phyloP scores from a whole-genome alignment of 2,888 invertebrate species.

The Volucella inflata region DNA sequence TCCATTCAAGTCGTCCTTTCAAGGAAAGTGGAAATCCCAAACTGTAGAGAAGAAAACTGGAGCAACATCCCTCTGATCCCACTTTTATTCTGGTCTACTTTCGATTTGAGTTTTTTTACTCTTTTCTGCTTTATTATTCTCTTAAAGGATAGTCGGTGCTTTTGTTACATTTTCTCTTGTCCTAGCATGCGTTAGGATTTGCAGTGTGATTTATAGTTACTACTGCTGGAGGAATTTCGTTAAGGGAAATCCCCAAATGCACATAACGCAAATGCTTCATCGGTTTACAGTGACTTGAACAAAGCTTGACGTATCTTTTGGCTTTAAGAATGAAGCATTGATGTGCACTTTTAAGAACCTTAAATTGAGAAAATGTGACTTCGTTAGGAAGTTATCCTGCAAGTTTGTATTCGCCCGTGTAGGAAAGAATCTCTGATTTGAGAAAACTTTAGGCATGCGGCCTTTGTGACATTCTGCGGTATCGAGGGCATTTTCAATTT shows the following conservation, averaged over 20 bases:
- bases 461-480: conserved; percentile 7
- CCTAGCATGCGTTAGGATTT: conserved; percentile 1
- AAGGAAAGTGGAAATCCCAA: not conserved
- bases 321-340: not conserved
- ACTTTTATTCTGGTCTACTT: not conserved
- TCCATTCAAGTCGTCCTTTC: not conserved
- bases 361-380: not conserved
- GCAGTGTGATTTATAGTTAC: not conserved
- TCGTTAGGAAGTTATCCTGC: no score
- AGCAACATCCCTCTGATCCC: conserved; percentile 15
- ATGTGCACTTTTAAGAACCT: not conserved
- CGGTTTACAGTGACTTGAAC: conserved; percentile 33
- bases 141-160: no score
- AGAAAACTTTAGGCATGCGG: not conserved
- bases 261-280: conserved; percentile 4
- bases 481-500: conserved; percentile 16
- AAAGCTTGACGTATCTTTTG: conserved; percentile 17
- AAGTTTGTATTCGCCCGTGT: not conserved
- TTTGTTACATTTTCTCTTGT: not conserved
- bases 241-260: not conserved
- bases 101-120: not conserved
- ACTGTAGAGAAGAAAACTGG: conserved; percentile 4
- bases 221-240: not conserved
- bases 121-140: not conserved
- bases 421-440: not conserved